Percentiles rank a stretch among this genome's conserved stretches.
Evolutionary conservation across 64 coral and sea anemone species (phyloP).

Genomic region (Orbicella faveolata): DNA sequence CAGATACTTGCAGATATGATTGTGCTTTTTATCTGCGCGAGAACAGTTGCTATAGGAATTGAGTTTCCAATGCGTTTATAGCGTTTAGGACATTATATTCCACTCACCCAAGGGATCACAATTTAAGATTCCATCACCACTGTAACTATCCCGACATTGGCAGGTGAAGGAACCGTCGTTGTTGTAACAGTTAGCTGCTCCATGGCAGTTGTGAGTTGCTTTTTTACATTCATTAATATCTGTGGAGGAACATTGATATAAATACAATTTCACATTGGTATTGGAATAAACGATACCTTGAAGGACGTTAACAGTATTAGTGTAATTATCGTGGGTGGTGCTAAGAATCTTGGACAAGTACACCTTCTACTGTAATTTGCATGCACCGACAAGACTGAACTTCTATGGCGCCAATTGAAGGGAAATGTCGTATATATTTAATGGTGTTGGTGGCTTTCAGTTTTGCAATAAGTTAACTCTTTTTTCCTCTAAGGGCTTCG

Average conservation of each 20-base stretch:
- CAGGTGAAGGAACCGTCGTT: background rate
- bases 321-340: too few relatives aligned
- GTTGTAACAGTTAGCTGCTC: conserved; percentile 26
- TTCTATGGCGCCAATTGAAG: too few relatives aligned
- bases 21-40: too few relatives aligned
- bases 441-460: too few relatives aligned
- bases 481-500: too few relatives aligned
- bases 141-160: background rate
- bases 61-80: background rate
- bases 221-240: conserved; percentile 13
- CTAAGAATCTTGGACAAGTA: too few relatives aligned
- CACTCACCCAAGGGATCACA: conserved; percentile 10
- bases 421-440: too few relatives aligned
- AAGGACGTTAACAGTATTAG: background rate
- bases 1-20: too few relatives aligned
- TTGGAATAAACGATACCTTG: background rate
- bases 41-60: background rate
- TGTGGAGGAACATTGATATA: background rate
- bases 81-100: background rate
- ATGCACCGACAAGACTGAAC: too few relatives aligned
- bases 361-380: too few relatives aligned
- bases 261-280: too few relatives aligned
- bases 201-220: conserved; percentile 16
- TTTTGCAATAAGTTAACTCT: too few relatives aligned
- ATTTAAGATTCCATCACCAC: background rate